Evolutionary conservation across 2,888 invertebrate species (phyloP).

Genomic region (Hirtodrosophila histrioides): DNA sequence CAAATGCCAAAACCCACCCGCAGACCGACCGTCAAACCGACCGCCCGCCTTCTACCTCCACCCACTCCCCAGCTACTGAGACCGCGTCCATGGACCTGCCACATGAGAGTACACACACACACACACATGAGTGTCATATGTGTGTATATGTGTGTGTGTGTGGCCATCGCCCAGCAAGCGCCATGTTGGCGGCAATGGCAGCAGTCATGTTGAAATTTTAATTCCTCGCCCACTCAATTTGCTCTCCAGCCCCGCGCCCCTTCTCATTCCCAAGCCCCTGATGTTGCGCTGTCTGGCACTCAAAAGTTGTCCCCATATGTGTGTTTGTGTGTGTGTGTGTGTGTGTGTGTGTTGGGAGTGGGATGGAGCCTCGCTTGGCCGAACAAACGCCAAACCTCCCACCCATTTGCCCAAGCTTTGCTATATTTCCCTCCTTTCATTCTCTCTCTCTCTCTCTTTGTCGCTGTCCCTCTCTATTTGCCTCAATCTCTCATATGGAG

Average conservation of each 20-base stretch:
- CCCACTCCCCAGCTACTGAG: constrained; percentile 17
- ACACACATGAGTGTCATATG: constrained; percentile 21
- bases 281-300: constrained; percentile 70
- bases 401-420: constrained; percentile 15
- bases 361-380: constrained; percentile 54
- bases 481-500: too few species aligned
- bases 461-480: constrained; percentile 16
- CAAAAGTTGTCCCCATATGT: constrained; percentile 60
- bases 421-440: neutral
- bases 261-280: constrained; percentile 4
- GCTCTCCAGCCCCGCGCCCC: constrained; percentile 14
- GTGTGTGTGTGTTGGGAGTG: constrained; percentile 48
- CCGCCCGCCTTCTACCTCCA: neutral
- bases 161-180: constrained; percentile 63
- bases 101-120: constrained; percentile 39
- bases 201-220: constrained; percentile 83
- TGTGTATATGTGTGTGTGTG: constrained; percentile 29
- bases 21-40: constrained; percentile 44
- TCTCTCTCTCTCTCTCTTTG: constrained; percentile 4
- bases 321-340: constrained; percentile 20
- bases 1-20: constrained; percentile 79
- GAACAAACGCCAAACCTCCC: constrained; percentile 34
- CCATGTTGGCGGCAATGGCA: constrained; percentile 69
- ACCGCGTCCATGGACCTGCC: constrained; percentile 41
- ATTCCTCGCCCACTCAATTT: constrained; percentile 84